A percentile compares a stretch with the other conserved stretches of the same genome.
Evolutionary conservation across 2,797 vertebrate species (phyloP).

Genomic region (Heterohyrax brucei): DNA sequence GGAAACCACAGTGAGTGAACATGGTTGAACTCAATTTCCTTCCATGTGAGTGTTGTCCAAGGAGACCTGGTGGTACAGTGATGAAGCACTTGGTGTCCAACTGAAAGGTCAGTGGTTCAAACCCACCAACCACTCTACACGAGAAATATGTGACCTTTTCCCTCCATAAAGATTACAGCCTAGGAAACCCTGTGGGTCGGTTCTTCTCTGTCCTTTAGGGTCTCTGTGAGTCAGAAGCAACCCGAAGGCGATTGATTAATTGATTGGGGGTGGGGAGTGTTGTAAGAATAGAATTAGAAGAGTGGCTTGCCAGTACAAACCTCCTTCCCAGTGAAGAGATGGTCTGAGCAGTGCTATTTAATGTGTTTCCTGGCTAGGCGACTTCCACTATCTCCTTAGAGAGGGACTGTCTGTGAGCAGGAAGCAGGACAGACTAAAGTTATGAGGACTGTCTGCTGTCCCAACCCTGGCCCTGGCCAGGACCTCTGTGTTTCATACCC

Average conservation of each 20-base stretch:
- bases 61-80: neutral
- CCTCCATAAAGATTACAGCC: neutral
- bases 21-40: neutral
- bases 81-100: neutral
- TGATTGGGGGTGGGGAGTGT: neutral
- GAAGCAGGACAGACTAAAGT: constrained; percentile 68
- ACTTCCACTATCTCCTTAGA: constrained; percentile 32
- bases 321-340: constrained; percentile 48
- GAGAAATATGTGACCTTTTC: neutral
- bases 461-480: neutral
- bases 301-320: neutral
- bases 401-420: neutral
- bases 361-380: constrained; percentile 58
- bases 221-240: neutral
- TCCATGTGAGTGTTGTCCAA: neutral
- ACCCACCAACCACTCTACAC: neutral
- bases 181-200: neutral
- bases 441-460: neutral
- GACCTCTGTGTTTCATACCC: neutral
- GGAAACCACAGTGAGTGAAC: neutral
- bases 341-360: constrained; percentile 4
- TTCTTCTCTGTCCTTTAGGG: neutral
- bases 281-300: neutral
- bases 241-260: neutral
- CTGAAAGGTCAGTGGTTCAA: neutral